Evolutionary conservation across 2,797 vertebrate species (phyloP), one percentile per base, ranked within the genome.

Genomic region (Hozukius guyotensis): DNA sequence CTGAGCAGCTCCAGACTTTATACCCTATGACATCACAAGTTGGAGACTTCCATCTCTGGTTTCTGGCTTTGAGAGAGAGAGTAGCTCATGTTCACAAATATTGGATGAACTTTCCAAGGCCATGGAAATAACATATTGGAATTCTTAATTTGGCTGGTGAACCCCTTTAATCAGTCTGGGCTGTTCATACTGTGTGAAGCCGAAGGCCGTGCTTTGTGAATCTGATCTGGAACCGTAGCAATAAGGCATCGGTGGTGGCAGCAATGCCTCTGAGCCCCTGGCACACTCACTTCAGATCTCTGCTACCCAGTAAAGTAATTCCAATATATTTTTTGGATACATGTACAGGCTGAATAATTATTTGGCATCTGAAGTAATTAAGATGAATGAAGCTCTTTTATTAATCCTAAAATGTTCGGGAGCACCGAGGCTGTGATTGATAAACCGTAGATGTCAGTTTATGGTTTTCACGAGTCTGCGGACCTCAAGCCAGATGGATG

Each of bases 401-500:
- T 86, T 90, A 81, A 81, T 89, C 83, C 72, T 69, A 55, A 88
- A 88, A 81, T 77, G 80, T 89, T 46, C 83, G 61, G 60, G 27
- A 82, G 86, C 69, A 53, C 57, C 24, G 65, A 86, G 83, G 46
- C 86, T 78, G 74, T 75, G 82, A 92, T 85, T 85, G 90, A 93
- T 93, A 83, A 94, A 90, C 83, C 77, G 62, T 72, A 73, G 63
- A 69, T 77, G 89, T 90, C 87, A 81, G 52, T 87, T 93, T 88
- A 46, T 46, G 84, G 86, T 85, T 91, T 42, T 89, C 87, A 92
- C 87, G 88, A 87, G 76, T 65, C 78, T 80, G 88, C 84, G 81
- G 77, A 88, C 75, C 76, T 90, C 82, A 69, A 76, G 73, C 67
- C 79, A 88, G 89, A 95, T 88, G 82, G 83, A 94, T 93, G 90